phyloP scores from a whole-genome alignment of 2,888 invertebrate genomes.

The Ferrisia virgata region DNA sequence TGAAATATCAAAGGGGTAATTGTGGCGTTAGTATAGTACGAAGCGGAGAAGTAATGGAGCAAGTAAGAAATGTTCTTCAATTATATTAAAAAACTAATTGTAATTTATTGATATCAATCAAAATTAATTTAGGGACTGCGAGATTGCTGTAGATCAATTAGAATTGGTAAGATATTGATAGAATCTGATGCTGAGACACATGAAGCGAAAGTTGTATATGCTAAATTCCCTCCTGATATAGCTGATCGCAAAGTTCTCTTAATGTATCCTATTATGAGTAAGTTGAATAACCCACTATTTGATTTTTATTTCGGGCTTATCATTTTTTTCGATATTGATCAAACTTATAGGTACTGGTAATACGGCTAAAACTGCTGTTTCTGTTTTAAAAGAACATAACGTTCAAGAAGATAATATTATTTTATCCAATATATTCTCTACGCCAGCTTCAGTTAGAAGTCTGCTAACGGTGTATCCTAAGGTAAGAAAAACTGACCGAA shows the following conservation, averaged over 20 bases:
- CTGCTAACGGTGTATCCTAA: conserved; percentile 78
- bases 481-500: conserved; percentile 55
- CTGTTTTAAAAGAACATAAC: conserved; percentile 88
- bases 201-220: conserved; percentile 94
- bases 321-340: background rate
- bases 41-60: conserved; percentile 95
- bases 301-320: no score
- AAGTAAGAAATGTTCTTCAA: conserved; percentile 56
- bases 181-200: conserved; percentile 95
- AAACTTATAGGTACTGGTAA: conserved; percentile 74
- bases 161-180: conserved; percentile 97
- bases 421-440: conserved; percentile 95
- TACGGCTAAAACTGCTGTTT: conserved; percentile 90
- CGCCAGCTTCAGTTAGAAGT: conserved; percentile 82
- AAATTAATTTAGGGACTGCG: conserved; percentile 65
- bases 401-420: conserved; percentile 93
- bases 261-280: conserved; percentile 98
- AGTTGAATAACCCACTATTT: conserved; percentile 51
- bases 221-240: conserved; percentile 96
- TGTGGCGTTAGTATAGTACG: conserved; percentile 97
- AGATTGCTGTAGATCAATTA: conserved; percentile 96
- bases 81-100: background rate
- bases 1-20: conserved; percentile 94
- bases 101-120: background rate
- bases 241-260: conserved; percentile 80